Conservation (phyloP, 2,113 vertebrate genomes). For the Willisornis vidua region DNA sequence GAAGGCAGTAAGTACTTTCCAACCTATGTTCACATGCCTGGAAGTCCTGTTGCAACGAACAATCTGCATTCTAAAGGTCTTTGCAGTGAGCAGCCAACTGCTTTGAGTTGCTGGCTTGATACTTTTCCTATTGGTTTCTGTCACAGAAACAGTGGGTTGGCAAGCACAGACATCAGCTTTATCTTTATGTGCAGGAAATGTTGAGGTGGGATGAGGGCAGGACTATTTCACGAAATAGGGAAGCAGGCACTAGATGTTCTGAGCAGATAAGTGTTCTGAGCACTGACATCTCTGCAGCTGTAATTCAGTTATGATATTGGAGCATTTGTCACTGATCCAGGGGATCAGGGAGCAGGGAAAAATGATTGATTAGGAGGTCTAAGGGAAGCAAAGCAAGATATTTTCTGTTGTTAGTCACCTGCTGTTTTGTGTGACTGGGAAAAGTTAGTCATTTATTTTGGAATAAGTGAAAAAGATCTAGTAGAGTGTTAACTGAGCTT, state of each 20-base stretch:
- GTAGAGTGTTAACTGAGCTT: not conserved
- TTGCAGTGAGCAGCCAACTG: not conserved
- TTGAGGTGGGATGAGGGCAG: not conserved
- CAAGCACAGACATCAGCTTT: not conserved
- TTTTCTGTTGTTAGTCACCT: not conserved
- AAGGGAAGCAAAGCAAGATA: not conserved
- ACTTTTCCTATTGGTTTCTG: not conserved
- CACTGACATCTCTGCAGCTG: not conserved
- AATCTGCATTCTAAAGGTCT: not conserved
- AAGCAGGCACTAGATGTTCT: not conserved
- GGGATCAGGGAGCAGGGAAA: not conserved
- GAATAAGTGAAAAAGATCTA: not conserved
- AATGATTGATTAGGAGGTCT: not conserved
- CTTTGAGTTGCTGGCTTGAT: not conserved
- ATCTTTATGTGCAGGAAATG: not conserved
- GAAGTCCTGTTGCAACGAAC: not conserved
- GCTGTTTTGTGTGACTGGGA: not conserved
- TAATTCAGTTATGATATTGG: not conserved
- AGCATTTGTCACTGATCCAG: slow-evolving; percentile 1
- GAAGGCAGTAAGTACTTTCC: not conserved
- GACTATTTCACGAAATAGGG: not conserved
- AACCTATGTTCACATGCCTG: not conserved
- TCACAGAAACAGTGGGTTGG: not conserved
- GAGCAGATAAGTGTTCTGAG: not conserved
- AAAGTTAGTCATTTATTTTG: not conserved